A percentile compares a stretch with the other conserved stretches of the same genome.
phyloP scores from a whole-genome alignment of 2,113 vertebrate genomes.

The Micronycteris hirsuta region DNA sequence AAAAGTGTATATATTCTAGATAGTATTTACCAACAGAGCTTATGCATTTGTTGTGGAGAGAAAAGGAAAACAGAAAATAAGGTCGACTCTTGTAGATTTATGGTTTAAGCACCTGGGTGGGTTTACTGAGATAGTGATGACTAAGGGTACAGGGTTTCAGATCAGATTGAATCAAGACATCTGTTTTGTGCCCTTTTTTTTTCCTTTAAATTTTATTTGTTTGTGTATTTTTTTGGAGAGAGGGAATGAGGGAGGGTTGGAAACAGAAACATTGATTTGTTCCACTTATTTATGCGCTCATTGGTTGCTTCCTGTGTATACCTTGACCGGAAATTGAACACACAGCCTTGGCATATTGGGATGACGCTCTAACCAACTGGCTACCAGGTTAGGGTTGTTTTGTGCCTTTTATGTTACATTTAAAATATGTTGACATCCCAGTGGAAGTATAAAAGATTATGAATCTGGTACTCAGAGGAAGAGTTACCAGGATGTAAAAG shows the following conservation, averaged over 20 bases:
- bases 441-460: background rate
- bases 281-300: no score
- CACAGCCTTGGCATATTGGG: no score
- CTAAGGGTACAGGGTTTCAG: background rate
- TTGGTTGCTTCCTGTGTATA: no score
- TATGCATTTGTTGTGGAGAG: background rate
- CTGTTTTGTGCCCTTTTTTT: background rate
- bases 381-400: background rate
- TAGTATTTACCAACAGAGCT: background rate
- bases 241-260: no score
- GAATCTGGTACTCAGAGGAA: background rate
- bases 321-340: no score
- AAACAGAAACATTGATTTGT: no score
- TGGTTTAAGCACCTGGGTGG: background rate
- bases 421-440: background rate
- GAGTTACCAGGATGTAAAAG: background rate
- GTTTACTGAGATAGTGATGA: background rate
- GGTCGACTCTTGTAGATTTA: background rate
- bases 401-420: slow-evolving; percentile 11
- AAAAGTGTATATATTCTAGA: background rate
- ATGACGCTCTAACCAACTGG: no score
- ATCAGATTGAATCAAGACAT: background rate
- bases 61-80: background rate
- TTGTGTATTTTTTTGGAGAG: no score
- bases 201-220: no score